Base-by-base conservation (phyloP, 2,113 vertebrate genomes). In the Cyprinus carpio region DNA sequence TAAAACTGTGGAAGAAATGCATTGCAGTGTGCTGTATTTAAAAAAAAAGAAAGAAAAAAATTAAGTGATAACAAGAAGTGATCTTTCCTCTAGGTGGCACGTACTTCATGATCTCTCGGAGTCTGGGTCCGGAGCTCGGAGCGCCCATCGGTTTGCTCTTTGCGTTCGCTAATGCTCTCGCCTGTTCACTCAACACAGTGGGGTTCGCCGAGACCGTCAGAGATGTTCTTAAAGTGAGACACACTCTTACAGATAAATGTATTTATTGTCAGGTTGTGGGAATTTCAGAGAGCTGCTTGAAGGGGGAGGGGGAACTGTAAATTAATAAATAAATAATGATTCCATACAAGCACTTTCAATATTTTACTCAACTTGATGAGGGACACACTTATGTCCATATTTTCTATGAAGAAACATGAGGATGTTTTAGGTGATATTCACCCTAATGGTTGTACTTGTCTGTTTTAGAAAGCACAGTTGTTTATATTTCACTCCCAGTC, bases 91-190 rank as follows among this genome's bases (percentile, higher is more conserved):
- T 82, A 95, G 93, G 93, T 6, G 92, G 93, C 7, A 90, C 90
- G 0, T 94, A 95, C 23, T 95, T 96, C 81, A 89, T 95, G 88
- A 94, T 94, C 87, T 96, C 93, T 0, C 86, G 92, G 2, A 93
- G 92, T 4, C 88, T 95, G 54, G 90, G 92, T 9, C 92, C 91
- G 15, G 94, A 95, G 86, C 86, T 95, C 23, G 93, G 93, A 0
- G 88, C 92, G 9, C 94, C 94, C 1, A 93, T 93, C 0, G 92
- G 93, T 6, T 11, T 94, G 86, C 91, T 95, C 4, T 95, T 95
- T 71, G 89, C 91, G 51, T 95, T 95, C 10, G 93, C 92, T 83
- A 95, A 92, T 0, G 91, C 91, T 6, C 86, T 95, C 25, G 94
- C 92, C 2, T 91, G 93, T 84, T 93, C 94, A 1, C 92, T 95